Percentiles rank a stretch among this genome's conserved stretches.
Evolutionary conservation across 2,888 invertebrate genomes (phyloP).

Genomic region (Athrips mouffetella): DNA sequence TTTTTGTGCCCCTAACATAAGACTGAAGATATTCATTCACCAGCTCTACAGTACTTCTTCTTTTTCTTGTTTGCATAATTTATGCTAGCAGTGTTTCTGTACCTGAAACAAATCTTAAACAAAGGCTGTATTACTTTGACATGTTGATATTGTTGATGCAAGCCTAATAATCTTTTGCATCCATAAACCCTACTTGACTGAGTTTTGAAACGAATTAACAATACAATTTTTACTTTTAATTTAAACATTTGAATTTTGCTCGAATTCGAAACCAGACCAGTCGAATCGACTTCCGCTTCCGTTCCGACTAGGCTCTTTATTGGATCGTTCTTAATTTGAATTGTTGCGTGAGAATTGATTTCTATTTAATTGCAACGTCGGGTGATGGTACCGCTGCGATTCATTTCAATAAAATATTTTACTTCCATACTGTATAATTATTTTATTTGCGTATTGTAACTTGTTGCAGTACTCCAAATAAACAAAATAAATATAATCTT

Average conservation of each 20-base stretch:
- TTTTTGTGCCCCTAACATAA: too few relatives aligned
- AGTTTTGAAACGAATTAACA: conserved; percentile 20
- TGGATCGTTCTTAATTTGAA: conserved; percentile 28
- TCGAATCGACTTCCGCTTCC: conserved; percentile 27
- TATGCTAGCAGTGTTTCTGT: background rate
- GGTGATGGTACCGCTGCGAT: background rate
- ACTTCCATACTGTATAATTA: too few relatives aligned
- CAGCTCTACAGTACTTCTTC: too few relatives aligned
- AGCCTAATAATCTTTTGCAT: background rate
- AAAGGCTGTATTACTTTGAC: background rate
- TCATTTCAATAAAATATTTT: background rate
- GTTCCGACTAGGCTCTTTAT: conserved; percentile 25
- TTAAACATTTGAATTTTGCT: conserved; percentile 22
- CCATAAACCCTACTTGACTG: conserved; percentile 11
- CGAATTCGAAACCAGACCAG: conserved; percentile 24
- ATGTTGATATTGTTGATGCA: background rate
- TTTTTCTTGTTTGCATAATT: background rate
- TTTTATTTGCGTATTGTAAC: too few relatives aligned
- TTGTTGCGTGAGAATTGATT: conserved; percentile 13
- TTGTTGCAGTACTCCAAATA: too few relatives aligned
- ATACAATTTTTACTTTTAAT: conserved; percentile 22
- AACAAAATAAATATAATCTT: too few relatives aligned
- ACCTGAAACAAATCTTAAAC: too few relatives aligned
- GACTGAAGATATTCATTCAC: too few relatives aligned
- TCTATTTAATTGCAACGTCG: conserved; percentile 6